Evolutionary conservation across 2,797 vertebrate species (phyloP), one percentile per base, ranked within the genome.

Genomic region (Toxotes lorentzi): DNA sequence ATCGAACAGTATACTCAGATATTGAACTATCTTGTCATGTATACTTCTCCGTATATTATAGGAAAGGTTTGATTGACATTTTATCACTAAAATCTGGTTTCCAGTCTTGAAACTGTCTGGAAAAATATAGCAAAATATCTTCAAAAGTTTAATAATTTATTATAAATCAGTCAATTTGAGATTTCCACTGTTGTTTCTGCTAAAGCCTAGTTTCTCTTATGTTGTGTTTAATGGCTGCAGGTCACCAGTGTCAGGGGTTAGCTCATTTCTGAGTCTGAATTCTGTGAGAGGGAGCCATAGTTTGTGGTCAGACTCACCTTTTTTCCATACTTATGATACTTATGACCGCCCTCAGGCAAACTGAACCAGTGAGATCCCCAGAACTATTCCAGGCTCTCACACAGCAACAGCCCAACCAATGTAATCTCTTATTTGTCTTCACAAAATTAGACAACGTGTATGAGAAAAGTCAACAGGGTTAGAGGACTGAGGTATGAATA

Each of bases 361-460:
- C 60, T 70, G 70, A 73, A 71, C 23, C 48, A 66, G 47, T 50
- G 32, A 79, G 71, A 77, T 58, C 58, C 73, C 63, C 74, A 79
- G 54, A 75, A 83, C 82, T 73, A 56, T 68, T 78, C 70, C 27
- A 23, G 63, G 67, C 79, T 83, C 76, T 60, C 67, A 73, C 86
- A 35, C 57, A 54, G 71, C 66, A 56, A 71, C n/a, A 19, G 72
- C 80, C 86, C 60, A 76, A 64, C 76, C 60, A 83, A 85, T 83
- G 74, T 60, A 73, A 51, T 41, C 59, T 68, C 82, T 43, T 76
- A 74, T 88, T 88, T 90, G 72, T 84, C 64, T 68, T 83, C 35
- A 57, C 66, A 47, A 86, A 83, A 83, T 79, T 16, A 78, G 53
- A 81, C 66, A 67, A 83, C 69, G 27, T 74, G 79, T 57, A 59